phyloP scores from a whole-genome alignment of 2,113 vertebrate species.

The Pygoscelis adeliae region DNA sequence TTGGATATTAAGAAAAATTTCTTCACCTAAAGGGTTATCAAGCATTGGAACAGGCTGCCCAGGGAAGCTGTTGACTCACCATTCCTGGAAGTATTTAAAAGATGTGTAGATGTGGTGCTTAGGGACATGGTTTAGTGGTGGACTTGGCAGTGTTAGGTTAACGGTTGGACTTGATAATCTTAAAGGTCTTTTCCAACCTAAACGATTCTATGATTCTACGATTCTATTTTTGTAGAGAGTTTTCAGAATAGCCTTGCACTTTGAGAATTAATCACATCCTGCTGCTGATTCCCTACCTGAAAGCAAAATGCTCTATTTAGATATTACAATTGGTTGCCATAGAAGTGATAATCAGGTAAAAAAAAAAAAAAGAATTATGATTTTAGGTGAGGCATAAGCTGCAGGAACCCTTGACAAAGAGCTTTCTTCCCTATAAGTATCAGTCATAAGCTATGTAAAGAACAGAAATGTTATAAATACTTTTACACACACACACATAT shows the following conservation, averaged over 20 bases:
- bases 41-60: no score
- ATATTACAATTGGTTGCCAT: conserved; percentile 22
- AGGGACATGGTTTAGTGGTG: no score
- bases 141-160: no score
- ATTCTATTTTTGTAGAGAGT: not conserved
- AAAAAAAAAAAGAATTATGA: not conserved
- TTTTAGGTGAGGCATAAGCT: conserved; percentile 16
- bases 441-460: not conserved
- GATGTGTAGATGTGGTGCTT: no score
- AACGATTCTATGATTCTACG: no score
- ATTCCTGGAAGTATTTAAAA: no score
- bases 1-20: no score
- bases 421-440: not conserved
- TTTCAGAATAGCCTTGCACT: not conserved
- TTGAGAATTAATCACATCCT: not conserved
- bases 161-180: no score
- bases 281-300: conserved; percentile 18
- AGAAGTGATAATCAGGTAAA: conserved; percentile 41
- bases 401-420: not conserved
- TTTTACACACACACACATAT: not conserved
- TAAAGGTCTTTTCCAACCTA: no score
- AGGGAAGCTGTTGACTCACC: no score
- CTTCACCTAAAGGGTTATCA: no score
- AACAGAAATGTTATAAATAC: not conserved
- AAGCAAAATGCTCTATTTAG: conserved; percentile 22